These are phyloP conservation scores for Netelia virgata DNA, from an alignment of 2,888 invertebrate species.

Conservation along the genomic window DNA sequence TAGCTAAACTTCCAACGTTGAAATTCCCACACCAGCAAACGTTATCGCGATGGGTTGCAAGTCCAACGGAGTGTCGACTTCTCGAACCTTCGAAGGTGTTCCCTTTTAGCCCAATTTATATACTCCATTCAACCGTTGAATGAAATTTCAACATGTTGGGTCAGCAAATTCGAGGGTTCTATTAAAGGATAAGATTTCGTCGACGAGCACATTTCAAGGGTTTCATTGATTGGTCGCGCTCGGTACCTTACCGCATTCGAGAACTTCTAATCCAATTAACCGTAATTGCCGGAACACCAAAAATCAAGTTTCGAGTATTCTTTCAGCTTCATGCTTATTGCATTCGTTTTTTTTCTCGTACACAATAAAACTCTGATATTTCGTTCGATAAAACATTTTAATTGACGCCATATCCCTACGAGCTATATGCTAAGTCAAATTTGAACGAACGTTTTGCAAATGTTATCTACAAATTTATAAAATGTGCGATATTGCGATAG, in stretches of 20 bases:
- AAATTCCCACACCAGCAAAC: slow-evolving; percentile 31
- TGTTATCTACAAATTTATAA: too few relatives aligned
- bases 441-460: too few relatives aligned
- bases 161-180: slow-evolving; percentile 50
- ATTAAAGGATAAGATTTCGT: slow-evolving; percentile 25
- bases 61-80: slow-evolving; percentile 50
- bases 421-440: too few relatives aligned
- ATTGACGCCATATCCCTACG: too few relatives aligned
- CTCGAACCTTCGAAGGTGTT: slow-evolving; percentile 51
- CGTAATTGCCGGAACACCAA: slow-evolving; percentile 18
- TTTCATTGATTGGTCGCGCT: slow-evolving; percentile 41
- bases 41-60: slow-evolving; percentile 31
- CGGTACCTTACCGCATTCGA: slow-evolving; percentile 1
- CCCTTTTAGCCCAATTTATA: slow-evolving; percentile 57
- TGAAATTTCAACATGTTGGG: slow-evolving; percentile 39
- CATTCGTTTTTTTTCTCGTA: neutral
- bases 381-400: too few relatives aligned
- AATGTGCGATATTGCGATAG: too few relatives aligned
- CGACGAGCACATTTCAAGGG: neutral
- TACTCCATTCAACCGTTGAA: slow-evolving; percentile 50
- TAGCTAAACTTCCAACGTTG: slow-evolving; percentile 47
- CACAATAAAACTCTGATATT: neutral
- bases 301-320: neutral
- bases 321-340: neutral
- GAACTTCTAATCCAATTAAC: slow-evolving; percentile 31